These are phyloP conservation scores for Solenopsis invicta DNA, from an alignment of 1,140 invertebrate genomes.

Conservation along the genomic window DNA sequence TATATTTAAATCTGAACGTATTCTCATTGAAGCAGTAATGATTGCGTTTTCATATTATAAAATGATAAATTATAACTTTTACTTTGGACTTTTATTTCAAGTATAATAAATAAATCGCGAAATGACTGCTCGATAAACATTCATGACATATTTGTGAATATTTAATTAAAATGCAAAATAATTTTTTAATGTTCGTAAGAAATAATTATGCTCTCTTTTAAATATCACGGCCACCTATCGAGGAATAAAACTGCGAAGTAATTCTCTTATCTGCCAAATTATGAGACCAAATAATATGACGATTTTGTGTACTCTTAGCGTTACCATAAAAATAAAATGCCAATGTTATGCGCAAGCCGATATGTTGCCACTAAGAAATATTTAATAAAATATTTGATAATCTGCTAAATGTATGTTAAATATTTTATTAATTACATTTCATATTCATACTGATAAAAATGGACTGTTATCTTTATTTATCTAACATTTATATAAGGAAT, in stretches of 20 bases:
- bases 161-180: neutral
- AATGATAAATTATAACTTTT: neutral
- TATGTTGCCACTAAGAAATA: neutral
- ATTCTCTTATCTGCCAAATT: neutral
- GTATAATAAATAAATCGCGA: neutral
- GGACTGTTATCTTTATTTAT: neutral
- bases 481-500: neutral
- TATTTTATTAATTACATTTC: neutral
- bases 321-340: neutral
- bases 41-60: neutral
- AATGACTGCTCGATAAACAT: neutral
- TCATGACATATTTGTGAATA: neutral
- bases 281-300: neutral
- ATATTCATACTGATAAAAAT: neutral
- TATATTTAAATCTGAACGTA: neutral
- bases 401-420: neutral
- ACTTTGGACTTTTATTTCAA: neutral
- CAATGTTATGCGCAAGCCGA: neutral
- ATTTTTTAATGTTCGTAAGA: neutral
- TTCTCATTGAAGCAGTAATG: neutral
- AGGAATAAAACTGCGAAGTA: neutral
- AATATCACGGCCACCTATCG: neutral
- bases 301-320: neutral
- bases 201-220: neutral
- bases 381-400: neutral